Conservation (phyloP, 2,888 invertebrate genomes). For the Serrognathus titanus region DNA sequence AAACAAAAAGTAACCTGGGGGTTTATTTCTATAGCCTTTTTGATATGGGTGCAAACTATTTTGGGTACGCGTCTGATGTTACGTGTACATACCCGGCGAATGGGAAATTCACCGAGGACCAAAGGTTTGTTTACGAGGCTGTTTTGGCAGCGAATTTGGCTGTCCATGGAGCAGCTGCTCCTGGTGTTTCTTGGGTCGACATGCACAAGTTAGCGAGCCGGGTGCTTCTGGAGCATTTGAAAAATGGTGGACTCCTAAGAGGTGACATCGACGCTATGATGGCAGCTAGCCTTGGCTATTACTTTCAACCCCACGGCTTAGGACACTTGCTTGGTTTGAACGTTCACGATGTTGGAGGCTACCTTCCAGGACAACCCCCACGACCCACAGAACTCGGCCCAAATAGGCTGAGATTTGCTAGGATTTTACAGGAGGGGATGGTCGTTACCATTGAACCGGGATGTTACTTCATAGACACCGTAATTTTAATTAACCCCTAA, state of each 20-base stretch:
- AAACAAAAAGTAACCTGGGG: not conserved
- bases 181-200: slow-evolving; percentile 87
- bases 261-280: slow-evolving; percentile 75
- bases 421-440: slow-evolving; percentile 78
- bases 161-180: slow-evolving; percentile 76
- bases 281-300: slow-evolving; percentile 68
- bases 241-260: slow-evolving; percentile 70
- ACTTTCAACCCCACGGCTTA: slow-evolving; percentile 95
- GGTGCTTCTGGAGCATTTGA: slow-evolving; percentile 71
- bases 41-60: slow-evolving; percentile 98
- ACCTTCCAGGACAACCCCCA: slow-evolving; percentile 58
- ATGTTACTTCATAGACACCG: slow-evolving; percentile 88
- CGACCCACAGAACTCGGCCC: slow-evolving; percentile 65
- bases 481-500: slow-evolving; percentile 36
- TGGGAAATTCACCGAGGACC: slow-evolving; percentile 89
- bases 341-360: slow-evolving; percentile 97
- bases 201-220: slow-evolving; percentile 87
- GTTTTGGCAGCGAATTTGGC: slow-evolving; percentile 82
- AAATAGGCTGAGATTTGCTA: slow-evolving; percentile 75
- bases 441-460: slow-evolving; percentile 95
- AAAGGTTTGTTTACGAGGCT: slow-evolving; percentile 86
- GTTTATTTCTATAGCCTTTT: slow-evolving; percentile 63
- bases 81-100: slow-evolving; percentile 94
- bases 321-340: slow-evolving; percentile 95
- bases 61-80: slow-evolving; percentile 94